Evolutionary conservation across 92 coral and sea anemone species (phyloP).

Genomic region (Phenganax subtilis): DNA sequence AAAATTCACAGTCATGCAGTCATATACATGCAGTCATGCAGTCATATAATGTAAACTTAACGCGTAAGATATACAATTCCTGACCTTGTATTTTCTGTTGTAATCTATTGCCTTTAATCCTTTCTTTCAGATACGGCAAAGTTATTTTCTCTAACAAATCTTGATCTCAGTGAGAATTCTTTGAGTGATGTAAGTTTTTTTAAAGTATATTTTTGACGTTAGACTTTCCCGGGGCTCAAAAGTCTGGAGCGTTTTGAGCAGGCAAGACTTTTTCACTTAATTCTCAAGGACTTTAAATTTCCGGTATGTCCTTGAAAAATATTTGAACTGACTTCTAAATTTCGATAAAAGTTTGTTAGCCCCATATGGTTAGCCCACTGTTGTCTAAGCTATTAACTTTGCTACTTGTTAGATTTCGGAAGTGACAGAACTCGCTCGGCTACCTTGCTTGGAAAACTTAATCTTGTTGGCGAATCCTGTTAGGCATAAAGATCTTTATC

Average conservation of each 20-base stretch:
- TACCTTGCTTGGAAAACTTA: conserved; percentile 79
- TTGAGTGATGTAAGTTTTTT: conserved; percentile 55
- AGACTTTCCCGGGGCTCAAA: no score
- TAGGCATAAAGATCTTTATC: conserved; percentile 70
- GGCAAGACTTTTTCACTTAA: no score
- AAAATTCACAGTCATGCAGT: no score
- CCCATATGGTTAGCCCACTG: no score
- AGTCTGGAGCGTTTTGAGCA: no score
- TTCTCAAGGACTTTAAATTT: no score
- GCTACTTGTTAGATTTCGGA: conserved; percentile 47
- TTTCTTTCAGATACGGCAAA: conserved; percentile 60
- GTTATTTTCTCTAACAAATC: conserved; percentile 67
- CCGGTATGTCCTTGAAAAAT: no score
- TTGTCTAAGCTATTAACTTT: not conserved
- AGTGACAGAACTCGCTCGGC: conserved; percentile 60
- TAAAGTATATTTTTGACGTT: not conserved
- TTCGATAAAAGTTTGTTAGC: no score
- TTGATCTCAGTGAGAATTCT: conserved; percentile 68
- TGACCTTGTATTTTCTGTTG: not conserved
- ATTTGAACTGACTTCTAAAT: no score
- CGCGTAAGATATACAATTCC: no score
- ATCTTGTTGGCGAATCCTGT: conserved; percentile 69
- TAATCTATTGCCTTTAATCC: not conserved
- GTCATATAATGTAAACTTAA: no score
- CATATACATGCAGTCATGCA: no score